Evolutionary conservation across 1,140 invertebrate genomes (phyloP), one percentile per base, ranked within the genome.

Genomic region (Cephus cinctus): DNA sequence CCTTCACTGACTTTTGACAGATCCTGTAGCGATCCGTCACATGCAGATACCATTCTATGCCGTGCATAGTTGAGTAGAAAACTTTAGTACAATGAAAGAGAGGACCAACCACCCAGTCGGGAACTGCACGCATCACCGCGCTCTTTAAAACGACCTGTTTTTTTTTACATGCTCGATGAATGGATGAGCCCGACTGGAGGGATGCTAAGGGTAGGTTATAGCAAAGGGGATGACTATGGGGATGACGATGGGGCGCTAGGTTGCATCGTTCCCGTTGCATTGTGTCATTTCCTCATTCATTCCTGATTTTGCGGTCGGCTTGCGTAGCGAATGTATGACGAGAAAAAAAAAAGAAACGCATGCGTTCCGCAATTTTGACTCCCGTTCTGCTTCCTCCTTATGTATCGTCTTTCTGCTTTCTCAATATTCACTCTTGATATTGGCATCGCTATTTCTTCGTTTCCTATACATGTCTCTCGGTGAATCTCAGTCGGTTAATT

Each of bases 271-370:
- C 34, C n/a, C n/a, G 48, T 51, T 60, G 67, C 65, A 73, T 75
- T 75, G 72, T 75, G 72, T 73, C 69, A 71, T 59, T 70, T 71
- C 56, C 69, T 71, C 68, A 67, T 75, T 75, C 71, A 70, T 69
- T 57, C 55, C 67, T 66, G 71, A 75, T 73, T 73, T 75, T 75
- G 72, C 69, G 71, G 72, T 71, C 56, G 69, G 66, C 69, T 73
- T 75, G 72, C 71, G 69, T 73, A 63, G 63, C 71, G 61, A 75
- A 75, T 69, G 56, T 36, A 66, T 59, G n/a, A n/a, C n/a, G n/a
- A n/a, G n/a, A n/a, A 67, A 68, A 74, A 60, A 55, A 39, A 48
- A 43, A 44, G 31, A 22, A 5, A 36, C 34, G 20, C 34, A 43
- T n/a, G n/a, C n/a, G n/a, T n/a, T n/a, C n/a, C n/a, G n/a, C n/a